Evolutionary conservation across 2,797 vertebrate species (phyloP).

Genomic region (Peromyscus eremicus): DNA sequence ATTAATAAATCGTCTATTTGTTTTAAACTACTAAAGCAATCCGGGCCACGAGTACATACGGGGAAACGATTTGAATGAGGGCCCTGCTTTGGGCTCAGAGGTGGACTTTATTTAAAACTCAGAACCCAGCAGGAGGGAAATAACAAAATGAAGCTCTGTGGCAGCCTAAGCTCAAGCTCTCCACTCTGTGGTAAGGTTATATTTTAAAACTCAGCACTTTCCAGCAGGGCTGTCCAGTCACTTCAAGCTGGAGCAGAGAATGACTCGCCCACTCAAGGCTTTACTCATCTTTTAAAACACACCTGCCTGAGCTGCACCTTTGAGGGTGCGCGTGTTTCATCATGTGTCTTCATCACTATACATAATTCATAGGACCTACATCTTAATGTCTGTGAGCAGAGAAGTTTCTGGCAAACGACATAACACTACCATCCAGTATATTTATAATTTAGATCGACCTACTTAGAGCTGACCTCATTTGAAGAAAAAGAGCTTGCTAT

Average conservation of each 20-base stretch:
- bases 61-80: neutral
- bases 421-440: conserved; percentile 58
- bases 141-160: neutral
- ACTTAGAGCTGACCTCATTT: conserved; percentile 75
- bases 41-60: neutral
- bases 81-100: neutral
- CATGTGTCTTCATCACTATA: conserved; percentile 34
- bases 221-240: neutral
- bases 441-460: conserved; percentile 74
- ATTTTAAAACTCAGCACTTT: conserved; percentile 44
- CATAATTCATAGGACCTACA: conserved; percentile 57
- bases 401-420: conserved; percentile 56
- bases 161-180: conserved; percentile 8
- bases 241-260: neutral
- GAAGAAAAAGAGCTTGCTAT: neutral
- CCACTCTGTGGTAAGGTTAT: conserved; percentile 13
- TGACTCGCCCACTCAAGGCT: neutral
- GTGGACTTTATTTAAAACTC: conserved; percentile 1
- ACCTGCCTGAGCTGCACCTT: neutral
- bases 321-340: neutral
- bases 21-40: neutral
- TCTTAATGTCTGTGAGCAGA: conserved; percentile 49
- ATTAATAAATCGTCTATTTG: neutral
- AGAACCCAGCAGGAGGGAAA: neutral
- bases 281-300: conserved; percentile 14